Evolutionary conservation across 1,140 invertebrate genomes (phyloP).

Genomic region (Anastrepha obliqua): DNA sequence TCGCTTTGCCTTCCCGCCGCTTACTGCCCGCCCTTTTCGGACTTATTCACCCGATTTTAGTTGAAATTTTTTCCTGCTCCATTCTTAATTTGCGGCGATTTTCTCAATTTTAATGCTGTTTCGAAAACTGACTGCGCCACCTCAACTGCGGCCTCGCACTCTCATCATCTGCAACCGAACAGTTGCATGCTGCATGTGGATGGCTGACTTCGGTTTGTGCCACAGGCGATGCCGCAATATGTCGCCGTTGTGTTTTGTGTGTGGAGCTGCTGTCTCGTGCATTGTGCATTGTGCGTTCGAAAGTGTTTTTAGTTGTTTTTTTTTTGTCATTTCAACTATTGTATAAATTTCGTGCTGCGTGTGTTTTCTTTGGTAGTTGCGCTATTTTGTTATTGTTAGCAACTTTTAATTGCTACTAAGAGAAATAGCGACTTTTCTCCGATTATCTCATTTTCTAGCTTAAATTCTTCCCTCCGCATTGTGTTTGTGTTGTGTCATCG

Average conservation of each 20-base stretch:
- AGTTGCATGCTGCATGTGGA: not conserved
- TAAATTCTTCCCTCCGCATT: constrained; percentile 10
- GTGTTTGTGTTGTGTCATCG: not conserved
- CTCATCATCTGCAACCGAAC: not conserved
- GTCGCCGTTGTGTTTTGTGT: constrained; percentile 19
- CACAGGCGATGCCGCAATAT: constrained; percentile 13
- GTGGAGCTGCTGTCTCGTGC: constrained; percentile 9
- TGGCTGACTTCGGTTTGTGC: not conserved
- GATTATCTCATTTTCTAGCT: constrained; percentile 36
- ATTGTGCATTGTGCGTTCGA: constrained; percentile 24
- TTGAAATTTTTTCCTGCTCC: not conserved
- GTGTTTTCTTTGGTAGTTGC: not conserved
- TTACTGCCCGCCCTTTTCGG: not conserved
- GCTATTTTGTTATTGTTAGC: not conserved
- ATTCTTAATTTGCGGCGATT: constrained; percentile 27
- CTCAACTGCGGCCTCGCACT: not conserved
- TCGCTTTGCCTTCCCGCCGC: not conserved
- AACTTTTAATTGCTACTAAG: constrained; percentile 44
- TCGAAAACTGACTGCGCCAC: not conserved
- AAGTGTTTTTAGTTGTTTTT: constrained; percentile 4
- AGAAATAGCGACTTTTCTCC: not conserved
- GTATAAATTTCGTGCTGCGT: not conserved
- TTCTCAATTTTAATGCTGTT: constrained; percentile 16
- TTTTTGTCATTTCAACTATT: not conserved
- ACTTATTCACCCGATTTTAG: constrained; percentile 5